phyloP scores from a whole-genome alignment of 1,140 invertebrate genomes.

The Hesperophylax magnus region DNA sequence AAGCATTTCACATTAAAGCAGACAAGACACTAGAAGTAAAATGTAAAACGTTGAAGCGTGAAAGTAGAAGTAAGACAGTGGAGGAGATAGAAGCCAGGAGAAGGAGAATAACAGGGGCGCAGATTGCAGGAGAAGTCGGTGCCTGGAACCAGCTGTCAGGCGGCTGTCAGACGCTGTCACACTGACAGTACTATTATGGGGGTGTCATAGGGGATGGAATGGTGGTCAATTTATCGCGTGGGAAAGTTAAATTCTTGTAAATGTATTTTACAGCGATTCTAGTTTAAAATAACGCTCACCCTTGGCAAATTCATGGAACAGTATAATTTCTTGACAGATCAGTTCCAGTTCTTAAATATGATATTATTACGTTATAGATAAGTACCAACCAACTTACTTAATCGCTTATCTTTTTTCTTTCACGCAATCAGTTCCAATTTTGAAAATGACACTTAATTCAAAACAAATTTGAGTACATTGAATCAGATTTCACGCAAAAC shows the following conservation, averaged over 20 bases:
- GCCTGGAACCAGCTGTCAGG: background rate
- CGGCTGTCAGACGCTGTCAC: constrained; percentile 16
- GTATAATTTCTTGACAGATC: too few relatives aligned
- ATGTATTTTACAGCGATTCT: background rate
- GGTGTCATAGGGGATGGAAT: background rate
- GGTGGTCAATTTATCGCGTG: background rate
- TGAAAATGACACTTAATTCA: too few relatives aligned
- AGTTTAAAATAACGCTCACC: background rate
- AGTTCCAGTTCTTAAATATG: too few relatives aligned
- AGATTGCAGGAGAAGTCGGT: background rate
- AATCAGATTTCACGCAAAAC: too few relatives aligned
- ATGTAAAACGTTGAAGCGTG: background rate
- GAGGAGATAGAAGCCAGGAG: background rate
- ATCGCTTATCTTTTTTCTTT: too few relatives aligned
- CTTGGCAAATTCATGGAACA: too few relatives aligned
- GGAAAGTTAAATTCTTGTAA: background rate
- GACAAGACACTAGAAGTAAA: background rate
- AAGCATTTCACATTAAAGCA: too few relatives aligned
- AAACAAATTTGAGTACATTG: too few relatives aligned
- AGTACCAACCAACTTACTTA: too few relatives aligned
- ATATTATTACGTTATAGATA: too few relatives aligned
- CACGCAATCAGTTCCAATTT: too few relatives aligned
- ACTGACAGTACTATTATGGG: constrained; percentile 18
- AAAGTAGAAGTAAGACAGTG: background rate
- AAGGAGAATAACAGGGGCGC: background rate